A percentile compares a stretch with the other conserved stretches of the same genome.
These are phyloP conservation scores for Melangyna quadrimaculata DNA, from an alignment of 2,888 invertebrate genomes.

Conservation along the genomic window DNA sequence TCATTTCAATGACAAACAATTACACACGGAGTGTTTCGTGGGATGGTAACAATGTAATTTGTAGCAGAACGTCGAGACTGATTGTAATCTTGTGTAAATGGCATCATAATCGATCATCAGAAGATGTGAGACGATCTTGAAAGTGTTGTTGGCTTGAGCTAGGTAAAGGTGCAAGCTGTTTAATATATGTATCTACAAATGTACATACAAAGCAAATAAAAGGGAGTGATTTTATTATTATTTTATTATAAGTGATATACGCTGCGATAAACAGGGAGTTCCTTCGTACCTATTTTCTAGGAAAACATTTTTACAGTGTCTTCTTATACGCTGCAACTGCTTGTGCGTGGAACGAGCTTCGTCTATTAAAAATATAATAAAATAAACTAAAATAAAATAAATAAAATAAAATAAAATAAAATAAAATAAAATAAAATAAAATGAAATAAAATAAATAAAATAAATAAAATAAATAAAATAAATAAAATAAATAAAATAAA, in stretches of 20 bases:
- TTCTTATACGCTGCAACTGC: too few species aligned
- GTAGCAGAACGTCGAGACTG: constrained; percentile 41
- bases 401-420: too few species aligned
- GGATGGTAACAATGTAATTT: constrained; percentile 44
- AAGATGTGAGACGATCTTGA: constrained; percentile 13
- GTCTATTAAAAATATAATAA: too few species aligned
- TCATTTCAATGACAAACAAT: neutral
- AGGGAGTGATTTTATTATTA: neutral
- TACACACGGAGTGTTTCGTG: constrained; percentile 7
- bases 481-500: too few species aligned
- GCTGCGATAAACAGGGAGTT: neutral
- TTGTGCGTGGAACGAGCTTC: too few species aligned
- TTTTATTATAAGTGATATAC: too few species aligned
- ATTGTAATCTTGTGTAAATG: constrained; percentile 58
- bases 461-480: too few species aligned
- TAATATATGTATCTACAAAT: neutral
- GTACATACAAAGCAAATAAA: neutral
- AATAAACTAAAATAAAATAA: too few species aligned
- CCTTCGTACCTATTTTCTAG: neutral
- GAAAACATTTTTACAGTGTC: neutral
- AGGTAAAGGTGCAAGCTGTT: neutral
- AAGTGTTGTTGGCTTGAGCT: neutral
- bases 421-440: too few species aligned
- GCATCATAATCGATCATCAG: constrained; percentile 63
- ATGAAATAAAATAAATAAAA: too few species aligned